Evolutionary conservation across 92 coral and sea anemone species (phyloP), one percentile per base, ranked within the genome.

Genomic region (Epizoanthus stellaris): DNA sequence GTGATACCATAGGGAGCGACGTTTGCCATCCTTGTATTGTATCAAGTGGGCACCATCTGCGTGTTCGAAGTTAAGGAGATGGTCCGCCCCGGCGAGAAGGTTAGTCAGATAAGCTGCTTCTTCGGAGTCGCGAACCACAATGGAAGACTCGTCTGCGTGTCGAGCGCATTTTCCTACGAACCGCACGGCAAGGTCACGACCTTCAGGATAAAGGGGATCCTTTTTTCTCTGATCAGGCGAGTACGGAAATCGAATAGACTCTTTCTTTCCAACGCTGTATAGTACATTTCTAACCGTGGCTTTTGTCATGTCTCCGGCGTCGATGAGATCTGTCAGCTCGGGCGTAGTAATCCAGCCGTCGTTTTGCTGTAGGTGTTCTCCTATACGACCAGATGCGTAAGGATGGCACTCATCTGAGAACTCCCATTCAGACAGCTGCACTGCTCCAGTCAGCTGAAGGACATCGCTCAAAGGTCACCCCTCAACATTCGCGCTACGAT

Each of bases 401-500:
- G 85, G 85, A 3, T 77, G 73, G 42, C 86, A 52, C 1, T 59
- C 72, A 0, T 1, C 13, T 5, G 86, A 80, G 86, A 87, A 87
- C 82, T 71, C 81, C 90, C 86, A 80, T 20, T 85, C 81, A 39
- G 82, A 25, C 39, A 87, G 81, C 71, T 87, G 75, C 3, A 87
- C 63, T 47, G 38, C 61, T 45, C 76, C 77, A 3, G 70, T 63
- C 17, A 87, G 74, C 81, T 80, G 79, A 73, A 88, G 87, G 84
- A 82, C 87, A 52, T 88, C 87, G 58, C 84, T 73, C 25, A 88
- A 20, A 4, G 91, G 83, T 70, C 68, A 19, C 42, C 84, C 87
- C 91, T 73, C 91, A 64, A 88, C 80, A 82, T 88, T 77, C 71
- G 85, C 85, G 3, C 85, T 11, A 77, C 85, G 89, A 63, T 61